Base-by-base conservation (phyloP, 2,113 vertebrate genomes). In the Donacobius atricapilla region DNA sequence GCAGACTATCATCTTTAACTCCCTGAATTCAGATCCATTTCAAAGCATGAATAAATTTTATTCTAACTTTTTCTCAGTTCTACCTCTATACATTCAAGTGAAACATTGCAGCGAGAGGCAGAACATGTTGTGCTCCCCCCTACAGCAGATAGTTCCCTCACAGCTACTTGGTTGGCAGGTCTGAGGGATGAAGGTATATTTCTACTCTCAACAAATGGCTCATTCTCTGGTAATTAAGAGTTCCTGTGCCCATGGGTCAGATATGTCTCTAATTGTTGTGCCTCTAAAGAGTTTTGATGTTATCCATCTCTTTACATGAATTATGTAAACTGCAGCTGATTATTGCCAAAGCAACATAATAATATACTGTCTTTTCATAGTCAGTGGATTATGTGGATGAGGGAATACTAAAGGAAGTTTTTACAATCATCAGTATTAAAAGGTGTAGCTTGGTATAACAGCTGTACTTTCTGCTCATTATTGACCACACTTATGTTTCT, bases 111-210 rank as follows among this genome's bases (percentile, higher is more conserved):
- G 8, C 14, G 20, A 35, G 19, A 72, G 18, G 57, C 25, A 80
- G 53, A 83, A 71, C 11, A 50, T 0, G 0, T 28, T 35, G 17
- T 4, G 5, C 21, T 86, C 12, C 21, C 35, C 13, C 2, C 28
- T 39, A n/a, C 72, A 69, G 14, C 11, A 15, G 17, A 10, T 24
- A 5, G 2, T 6, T 47, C 37, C 9, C 13, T 69, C 78, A 33
- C 33, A 45, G 27, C 17, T 33, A 17, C 10, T 60, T 90, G 37
- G 42, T 16, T 4, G 1, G 17, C n/a, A 83, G 22, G 15, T 57
- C 33, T 64, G 33, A 58, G 15, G 7, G 21, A 57, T n/a, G 14
- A 73, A 60, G 10, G 11, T 30, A 4, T 53, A 56, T 23, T 44
- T 64, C 50, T 47, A 2, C 31, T 79, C 25, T 76, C 30, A 77